Conservation (phyloP, 1,140 invertebrate species). For the Laupala kohalensis region DNA sequence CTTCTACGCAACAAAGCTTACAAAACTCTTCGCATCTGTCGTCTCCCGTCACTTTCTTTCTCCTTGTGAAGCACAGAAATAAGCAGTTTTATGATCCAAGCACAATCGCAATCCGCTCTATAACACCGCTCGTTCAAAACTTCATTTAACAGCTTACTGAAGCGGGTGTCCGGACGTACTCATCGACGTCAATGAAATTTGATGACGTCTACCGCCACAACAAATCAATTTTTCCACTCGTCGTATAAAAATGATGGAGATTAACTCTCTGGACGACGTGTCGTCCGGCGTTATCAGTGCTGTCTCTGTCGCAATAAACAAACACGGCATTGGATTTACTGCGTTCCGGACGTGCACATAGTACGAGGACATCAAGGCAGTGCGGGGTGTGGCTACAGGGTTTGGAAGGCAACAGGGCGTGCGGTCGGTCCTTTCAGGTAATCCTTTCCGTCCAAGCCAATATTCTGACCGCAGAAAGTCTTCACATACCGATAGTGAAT, state of each 20-base stretch:
- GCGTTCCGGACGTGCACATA: too few species aligned
- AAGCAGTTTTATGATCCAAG: not conserved
- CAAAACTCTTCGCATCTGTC: too few species aligned
- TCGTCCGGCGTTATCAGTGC: not conserved
- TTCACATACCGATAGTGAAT: too few species aligned
- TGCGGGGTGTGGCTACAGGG: not conserved
- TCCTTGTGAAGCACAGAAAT: not conserved
- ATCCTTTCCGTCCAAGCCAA: too few species aligned
- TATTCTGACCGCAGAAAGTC: too few species aligned
- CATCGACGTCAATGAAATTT: not conserved
- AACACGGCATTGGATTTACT: too few species aligned
- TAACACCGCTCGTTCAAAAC: not conserved
- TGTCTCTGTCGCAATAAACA: not conserved
- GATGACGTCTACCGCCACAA: not conserved
- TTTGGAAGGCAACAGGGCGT: not conserved
- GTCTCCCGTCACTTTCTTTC: not conserved
- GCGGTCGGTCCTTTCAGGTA: too few species aligned
- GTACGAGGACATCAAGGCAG: too few species aligned
- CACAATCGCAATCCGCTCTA: not conserved
- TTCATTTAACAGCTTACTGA: not conserved
- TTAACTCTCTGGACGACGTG: not conserved
- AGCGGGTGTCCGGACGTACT: too few species aligned
- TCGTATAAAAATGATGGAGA: not conserved
- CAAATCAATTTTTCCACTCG: not conserved
- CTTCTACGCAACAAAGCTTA: too few species aligned